Evolutionary conservation across 1,140 invertebrate genomes (phyloP).

Genomic region (Nymphalis io): DNA sequence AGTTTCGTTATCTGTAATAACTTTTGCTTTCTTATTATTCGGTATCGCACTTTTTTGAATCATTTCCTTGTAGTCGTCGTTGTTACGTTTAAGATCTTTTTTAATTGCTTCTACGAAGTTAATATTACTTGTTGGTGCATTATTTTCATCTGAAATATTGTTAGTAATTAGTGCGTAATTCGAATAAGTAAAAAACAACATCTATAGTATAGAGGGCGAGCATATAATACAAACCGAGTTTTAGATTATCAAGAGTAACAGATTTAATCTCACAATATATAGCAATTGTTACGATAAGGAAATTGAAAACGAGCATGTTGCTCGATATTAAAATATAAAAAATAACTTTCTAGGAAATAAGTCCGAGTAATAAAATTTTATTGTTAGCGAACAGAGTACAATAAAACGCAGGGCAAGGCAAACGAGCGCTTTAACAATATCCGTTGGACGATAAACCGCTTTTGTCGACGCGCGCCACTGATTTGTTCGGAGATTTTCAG

Average conservation of each 20-base stretch:
- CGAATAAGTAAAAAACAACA: too few relatives aligned
- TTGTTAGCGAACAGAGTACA: constrained; percentile 22
- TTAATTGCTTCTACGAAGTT: constrained; percentile 45
- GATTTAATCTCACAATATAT: not conserved
- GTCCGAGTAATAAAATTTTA: constrained; percentile 30
- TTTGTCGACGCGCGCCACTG: not conserved
- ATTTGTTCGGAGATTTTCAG: constrained; percentile 2
- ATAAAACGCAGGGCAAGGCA: constrained; percentile 30
- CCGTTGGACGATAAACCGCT: constrained; percentile 21
- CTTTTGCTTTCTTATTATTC: not conserved
- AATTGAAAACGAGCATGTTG: constrained; percentile 16
- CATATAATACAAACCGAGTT: not conserved
- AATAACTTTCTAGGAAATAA: constrained; percentile 22
- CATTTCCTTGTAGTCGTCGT: constrained; percentile 47
- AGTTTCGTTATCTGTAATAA: not conserved
- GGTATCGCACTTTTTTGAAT: not conserved
- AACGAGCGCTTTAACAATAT: constrained; percentile 31
- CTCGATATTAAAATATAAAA: constrained; percentile 21
- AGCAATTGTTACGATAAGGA: not conserved
- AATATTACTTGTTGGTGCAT: constrained; percentile 6
- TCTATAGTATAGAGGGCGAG: not conserved
- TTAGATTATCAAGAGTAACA: not conserved
- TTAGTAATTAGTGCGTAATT: not conserved
- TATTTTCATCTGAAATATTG: not conserved
- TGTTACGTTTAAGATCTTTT: constrained; percentile 48